phyloP scores from a whole-genome alignment of 2,888 invertebrate species.

The Aquatica leii region DNA sequence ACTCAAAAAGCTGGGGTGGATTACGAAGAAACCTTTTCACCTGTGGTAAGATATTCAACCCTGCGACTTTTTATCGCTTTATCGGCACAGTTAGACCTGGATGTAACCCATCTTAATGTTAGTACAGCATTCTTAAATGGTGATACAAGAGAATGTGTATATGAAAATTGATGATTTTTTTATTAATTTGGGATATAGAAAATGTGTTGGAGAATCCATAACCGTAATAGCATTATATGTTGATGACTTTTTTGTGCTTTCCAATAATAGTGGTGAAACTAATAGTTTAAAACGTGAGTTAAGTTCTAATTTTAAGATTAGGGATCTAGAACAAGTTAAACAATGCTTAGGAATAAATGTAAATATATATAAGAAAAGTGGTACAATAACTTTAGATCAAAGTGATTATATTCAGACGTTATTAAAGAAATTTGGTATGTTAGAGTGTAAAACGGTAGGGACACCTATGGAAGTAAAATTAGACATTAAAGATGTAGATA shows the following conservation, averaged over 20 bases:
- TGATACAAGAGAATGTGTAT: neutral
- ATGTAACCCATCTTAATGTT: neutral
- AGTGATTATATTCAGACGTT: neutral
- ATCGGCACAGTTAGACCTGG: neutral
- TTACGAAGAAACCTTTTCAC: slow-evolving; percentile 1
- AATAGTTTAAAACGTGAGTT: neutral
- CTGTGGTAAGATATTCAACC: neutral
- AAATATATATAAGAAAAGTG: neutral
- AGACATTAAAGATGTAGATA: neutral
- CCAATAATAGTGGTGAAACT: neutral
- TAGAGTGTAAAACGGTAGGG: neutral
- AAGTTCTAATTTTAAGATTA: neutral
- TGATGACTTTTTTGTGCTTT: slow-evolving; percentile 10
- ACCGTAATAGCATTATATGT: slow-evolving; percentile 6
- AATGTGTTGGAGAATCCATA: neutral
- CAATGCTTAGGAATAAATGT: neutral
- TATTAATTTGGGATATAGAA: neutral
- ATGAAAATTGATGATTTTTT: neutral
- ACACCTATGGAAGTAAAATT: neutral
- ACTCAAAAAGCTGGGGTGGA: neutral
- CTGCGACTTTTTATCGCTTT: neutral
- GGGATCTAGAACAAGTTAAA: neutral
- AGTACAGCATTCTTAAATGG: neutral
- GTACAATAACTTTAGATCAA: neutral
- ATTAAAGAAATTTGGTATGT: neutral